A percentile compares a stretch with the other conserved stretches of the same genome.
phyloP scores from a whole-genome alignment of 2,113 vertebrate genomes.

The Rattus rattus region DNA sequence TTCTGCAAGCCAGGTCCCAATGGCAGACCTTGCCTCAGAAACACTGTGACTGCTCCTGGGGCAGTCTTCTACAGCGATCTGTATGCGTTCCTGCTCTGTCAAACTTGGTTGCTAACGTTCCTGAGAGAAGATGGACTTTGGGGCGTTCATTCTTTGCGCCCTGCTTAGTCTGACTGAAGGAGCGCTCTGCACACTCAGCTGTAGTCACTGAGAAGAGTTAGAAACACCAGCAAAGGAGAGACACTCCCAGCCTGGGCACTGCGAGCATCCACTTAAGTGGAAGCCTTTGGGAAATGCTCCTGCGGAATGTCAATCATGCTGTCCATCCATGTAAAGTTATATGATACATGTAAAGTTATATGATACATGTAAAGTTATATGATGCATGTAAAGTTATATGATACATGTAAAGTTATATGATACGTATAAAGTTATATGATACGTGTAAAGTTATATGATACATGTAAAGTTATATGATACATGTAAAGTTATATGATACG shows the following conservation, averaged over 20 bases:
- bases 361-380: no score
- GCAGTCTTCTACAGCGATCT: neutral
- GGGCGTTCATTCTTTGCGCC: neutral
- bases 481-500: no score
- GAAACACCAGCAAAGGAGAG: neutral
- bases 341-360: neutral
- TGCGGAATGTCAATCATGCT: neutral
- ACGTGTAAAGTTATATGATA: no score
- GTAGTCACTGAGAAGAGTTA: neutral
- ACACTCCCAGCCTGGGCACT: neutral
- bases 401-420: neutral
- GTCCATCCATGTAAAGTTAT: neutral
- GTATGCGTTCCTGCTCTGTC: neutral
- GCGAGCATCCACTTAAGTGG: neutral
- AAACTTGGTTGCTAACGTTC: constrained; percentile 33
- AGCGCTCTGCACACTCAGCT: neutral
- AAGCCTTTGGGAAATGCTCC: neutral
- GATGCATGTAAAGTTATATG: no score
- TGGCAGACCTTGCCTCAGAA: neutral
- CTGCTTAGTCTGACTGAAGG: neutral
- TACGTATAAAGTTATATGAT: no score
- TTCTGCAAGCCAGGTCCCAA: neutral
- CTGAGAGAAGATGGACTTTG: neutral
- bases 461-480: neutral
- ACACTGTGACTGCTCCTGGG: neutral